Conservation (phyloP, 2,888 invertebrate species). For the Harpalus rubripes region DNA sequence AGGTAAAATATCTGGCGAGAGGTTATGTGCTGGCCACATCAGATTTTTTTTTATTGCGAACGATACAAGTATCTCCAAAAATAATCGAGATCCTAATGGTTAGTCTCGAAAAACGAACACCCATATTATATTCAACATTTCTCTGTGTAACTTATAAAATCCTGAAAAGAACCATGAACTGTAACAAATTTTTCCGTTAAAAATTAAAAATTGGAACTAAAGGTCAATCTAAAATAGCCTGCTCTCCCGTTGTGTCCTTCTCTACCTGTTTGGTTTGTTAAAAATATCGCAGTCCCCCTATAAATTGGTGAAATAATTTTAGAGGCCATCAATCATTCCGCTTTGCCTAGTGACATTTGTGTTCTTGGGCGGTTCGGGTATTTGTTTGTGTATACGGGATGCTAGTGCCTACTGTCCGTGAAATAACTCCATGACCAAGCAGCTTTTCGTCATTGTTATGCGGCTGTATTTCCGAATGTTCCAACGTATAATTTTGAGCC, state of each 20-base stretch:
- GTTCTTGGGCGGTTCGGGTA: neutral
- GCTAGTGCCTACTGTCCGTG: constrained; percentile 7
- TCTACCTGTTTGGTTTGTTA: neutral
- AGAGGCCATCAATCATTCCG: neutral
- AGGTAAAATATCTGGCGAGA: too few relatives aligned
- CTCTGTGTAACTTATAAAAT: neutral
- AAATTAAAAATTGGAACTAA: neutral
- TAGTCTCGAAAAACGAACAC: too few relatives aligned
- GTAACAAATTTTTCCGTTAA: neutral
- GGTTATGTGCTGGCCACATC: too few relatives aligned
- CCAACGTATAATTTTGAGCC: neutral
- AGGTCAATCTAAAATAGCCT: neutral
- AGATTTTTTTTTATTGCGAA: too few relatives aligned
- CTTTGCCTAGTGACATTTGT: constrained; percentile 4
- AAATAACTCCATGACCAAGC: constrained; percentile 18
- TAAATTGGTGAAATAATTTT: constrained; percentile 1
- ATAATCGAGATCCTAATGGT: too few relatives aligned
- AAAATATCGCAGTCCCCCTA: neutral
- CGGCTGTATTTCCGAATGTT: constrained; percentile 15
- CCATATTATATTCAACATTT: too few relatives aligned
- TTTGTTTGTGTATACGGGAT: constrained; percentile 11
- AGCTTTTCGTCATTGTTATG: constrained; percentile 21
- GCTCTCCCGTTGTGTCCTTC: neutral
- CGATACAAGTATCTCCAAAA: too few relatives aligned
- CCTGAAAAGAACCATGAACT: neutral